Evolutionary conservation across 2,113 vertebrate genomes (phyloP), one percentile per base, ranked within the genome.

Genomic region (Menura novaehollandiae): DNA sequence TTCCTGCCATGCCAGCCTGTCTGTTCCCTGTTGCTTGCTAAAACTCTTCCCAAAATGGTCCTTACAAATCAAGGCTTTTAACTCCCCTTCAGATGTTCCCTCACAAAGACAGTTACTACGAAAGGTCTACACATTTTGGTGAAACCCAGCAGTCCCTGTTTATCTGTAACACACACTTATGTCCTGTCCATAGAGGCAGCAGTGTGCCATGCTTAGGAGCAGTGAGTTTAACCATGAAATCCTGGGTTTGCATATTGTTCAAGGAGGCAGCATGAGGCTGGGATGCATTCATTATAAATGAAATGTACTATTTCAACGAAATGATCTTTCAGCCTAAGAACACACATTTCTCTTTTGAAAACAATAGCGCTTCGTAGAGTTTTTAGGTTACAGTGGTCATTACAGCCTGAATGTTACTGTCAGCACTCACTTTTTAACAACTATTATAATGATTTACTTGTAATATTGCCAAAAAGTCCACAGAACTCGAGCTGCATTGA

Each of bases 21-120:
- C 28, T 2, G 1, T 53, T 87, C 33, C 24, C 32, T 16, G 35
- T 52, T 60, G 28, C 66, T 51, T 0, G 0, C 18, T 72, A 43
- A 53, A 89, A 46, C 32, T 76, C 49, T 41, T 75, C n/a, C 22
- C 10, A 47, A 44, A 24, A 46, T 1, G 1, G 22, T 62, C 55
- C 23, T 83, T 33, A 21, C 6, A 84, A 78, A 27, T 33, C 66
- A 64, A 81, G 20, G 28, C n/a, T 91, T 80, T 86, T 69, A 67
- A 64, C 5, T 41, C 7, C 9, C 63, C 15, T 91, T 89, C 44
- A 64, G 30, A 56, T 41, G 15, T 52, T 88, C 43, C 37, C 44
- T 69, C 56, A 33, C 10, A 73, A 93, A 76, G 62, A 13, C 35
- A 73, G 7, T 46, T 62, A 46, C 46, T 66, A 62, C 14, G n/a